These are phyloP conservation scores for Deroptyus accipitrinus DNA, from an alignment of 2,113 vertebrate species.

Conservation along the genomic window DNA sequence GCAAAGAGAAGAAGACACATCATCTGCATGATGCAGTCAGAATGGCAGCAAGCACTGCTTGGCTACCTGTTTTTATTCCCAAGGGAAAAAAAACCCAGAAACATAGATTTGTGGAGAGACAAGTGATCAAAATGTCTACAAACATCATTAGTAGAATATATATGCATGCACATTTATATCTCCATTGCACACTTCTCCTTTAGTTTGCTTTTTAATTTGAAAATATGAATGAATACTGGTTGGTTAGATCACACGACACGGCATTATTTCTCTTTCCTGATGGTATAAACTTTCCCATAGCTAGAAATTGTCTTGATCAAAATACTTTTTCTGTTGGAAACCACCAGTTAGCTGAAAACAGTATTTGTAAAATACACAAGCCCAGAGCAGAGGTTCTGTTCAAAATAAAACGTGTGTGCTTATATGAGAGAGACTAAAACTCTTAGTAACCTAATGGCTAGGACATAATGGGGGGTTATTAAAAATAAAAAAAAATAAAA, in stretches of 20 bases:
- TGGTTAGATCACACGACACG: not conserved
- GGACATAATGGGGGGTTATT: not conserved
- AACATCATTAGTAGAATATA: not conserved
- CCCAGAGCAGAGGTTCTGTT: not conserved
- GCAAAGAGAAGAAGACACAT: not conserved
- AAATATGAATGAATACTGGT: not conserved
- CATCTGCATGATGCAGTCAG: not conserved
- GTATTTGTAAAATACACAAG: not conserved
- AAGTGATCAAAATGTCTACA: not conserved
- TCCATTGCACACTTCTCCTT: not conserved
- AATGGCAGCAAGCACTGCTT: not conserved
- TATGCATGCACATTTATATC: not conserved
- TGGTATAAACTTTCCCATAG: not conserved
- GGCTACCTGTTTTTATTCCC: not conserved
- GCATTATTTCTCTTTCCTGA: not conserved
- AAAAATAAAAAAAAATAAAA: not conserved
- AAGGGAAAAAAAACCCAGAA: not conserved
- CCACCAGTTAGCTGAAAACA: not conserved
- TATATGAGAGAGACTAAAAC: not conserved
- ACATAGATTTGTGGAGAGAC: not conserved
- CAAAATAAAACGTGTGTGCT: not conserved
- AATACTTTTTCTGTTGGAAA: not conserved
- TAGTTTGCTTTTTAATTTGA: not conserved
- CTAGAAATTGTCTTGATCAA: not conserved
- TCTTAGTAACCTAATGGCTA: not conserved